These are phyloP conservation scores for Hyposoter didymator DNA, from an alignment of 2,888 invertebrate species.

Conservation along the genomic window DNA sequence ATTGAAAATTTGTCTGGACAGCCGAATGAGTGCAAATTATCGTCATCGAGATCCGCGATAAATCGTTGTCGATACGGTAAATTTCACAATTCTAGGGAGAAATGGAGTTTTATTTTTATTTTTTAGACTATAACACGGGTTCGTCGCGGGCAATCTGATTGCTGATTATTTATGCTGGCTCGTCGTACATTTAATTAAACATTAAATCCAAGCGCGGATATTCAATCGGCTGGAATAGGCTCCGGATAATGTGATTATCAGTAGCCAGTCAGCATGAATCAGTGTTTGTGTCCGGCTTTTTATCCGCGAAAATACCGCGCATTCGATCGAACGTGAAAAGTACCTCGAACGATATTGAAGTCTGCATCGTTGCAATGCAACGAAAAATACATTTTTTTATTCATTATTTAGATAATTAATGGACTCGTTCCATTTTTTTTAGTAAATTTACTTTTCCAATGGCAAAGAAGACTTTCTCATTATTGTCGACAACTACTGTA, in stretches of 20 bases:
- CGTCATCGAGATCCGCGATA: neutral
- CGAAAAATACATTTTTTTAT: too few species aligned
- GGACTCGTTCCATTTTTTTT: too few species aligned
- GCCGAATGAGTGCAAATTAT: neutral
- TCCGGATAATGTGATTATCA: constrained; percentile 33
- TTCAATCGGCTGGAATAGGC: constrained; percentile 31
- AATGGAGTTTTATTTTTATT: neutral
- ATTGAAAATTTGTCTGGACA: neutral
- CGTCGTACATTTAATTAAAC: constrained; percentile 22
- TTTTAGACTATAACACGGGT: neutral
- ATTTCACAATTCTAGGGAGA: neutral
- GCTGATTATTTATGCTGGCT: neutral
- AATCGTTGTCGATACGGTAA: neutral
- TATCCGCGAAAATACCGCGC: neutral
- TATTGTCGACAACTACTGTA: too few species aligned
- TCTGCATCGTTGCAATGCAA: too few species aligned
- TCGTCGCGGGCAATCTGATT: constrained; percentile 1
- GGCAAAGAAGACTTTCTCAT: too few species aligned
- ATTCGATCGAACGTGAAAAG: constrained; percentile 15
- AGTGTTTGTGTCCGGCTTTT: constrained; percentile 11
- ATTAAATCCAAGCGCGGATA: constrained; percentile 8
- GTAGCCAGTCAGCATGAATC: constrained; percentile 14
- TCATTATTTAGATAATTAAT: too few species aligned
- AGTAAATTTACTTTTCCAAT: too few species aligned
- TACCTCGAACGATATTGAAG: too few species aligned